Percentiles rank a stretch among this genome's conserved stretches.
Evolutionary conservation across 64 coral and sea anemone genomes (phyloP).

Genomic region (Pocillopora damicornis): DNA sequence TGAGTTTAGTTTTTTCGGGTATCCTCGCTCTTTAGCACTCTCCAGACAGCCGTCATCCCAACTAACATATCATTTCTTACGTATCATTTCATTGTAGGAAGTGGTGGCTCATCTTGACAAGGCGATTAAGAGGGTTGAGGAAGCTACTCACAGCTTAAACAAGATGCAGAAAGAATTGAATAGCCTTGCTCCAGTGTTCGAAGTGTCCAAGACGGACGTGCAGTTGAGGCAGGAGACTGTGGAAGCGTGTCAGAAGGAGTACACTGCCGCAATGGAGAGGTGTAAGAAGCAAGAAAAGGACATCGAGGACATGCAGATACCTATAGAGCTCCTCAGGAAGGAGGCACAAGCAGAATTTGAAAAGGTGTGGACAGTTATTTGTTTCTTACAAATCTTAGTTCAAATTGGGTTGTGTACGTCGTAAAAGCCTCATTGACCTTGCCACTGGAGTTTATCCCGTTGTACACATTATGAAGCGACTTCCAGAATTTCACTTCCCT

Average conservation of each 20-base stretch:
- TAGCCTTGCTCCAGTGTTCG: slow-evolving; percentile 57
- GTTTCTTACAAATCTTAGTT: too few species aligned
- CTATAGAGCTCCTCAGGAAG: slow-evolving; percentile 82
- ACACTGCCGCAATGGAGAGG: slow-evolving; percentile 57
- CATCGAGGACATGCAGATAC: slow-evolving; percentile 73
- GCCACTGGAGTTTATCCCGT: too few species aligned
- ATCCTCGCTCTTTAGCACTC: background rate
- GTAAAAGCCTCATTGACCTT: too few species aligned
- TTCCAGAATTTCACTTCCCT: too few species aligned
- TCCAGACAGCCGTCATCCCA: background rate
- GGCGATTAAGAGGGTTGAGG: slow-evolving; percentile 72
- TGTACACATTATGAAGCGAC: too few species aligned
- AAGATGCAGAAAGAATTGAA: slow-evolving; percentile 83
- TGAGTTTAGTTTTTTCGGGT: too few species aligned
- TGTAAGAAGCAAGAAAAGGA: slow-evolving; percentile 92
- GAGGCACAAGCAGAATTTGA: slow-evolving; percentile 77
- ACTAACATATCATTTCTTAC: background rate
- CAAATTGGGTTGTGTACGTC: too few species aligned
- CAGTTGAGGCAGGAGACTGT: slow-evolving; percentile 75
- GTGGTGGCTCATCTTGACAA: slow-evolving; percentile 55
- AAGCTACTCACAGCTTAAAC: slow-evolving; percentile 62
- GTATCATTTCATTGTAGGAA: slow-evolving; percentile 32
- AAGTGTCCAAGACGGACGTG: slow-evolving; percentile 59
- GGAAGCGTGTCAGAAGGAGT: slow-evolving; percentile 85
- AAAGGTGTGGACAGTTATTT: slow-evolving; percentile 39